Base-by-base conservation (phyloP, 2,888 invertebrate species). In the Tachina lurida region DNA sequence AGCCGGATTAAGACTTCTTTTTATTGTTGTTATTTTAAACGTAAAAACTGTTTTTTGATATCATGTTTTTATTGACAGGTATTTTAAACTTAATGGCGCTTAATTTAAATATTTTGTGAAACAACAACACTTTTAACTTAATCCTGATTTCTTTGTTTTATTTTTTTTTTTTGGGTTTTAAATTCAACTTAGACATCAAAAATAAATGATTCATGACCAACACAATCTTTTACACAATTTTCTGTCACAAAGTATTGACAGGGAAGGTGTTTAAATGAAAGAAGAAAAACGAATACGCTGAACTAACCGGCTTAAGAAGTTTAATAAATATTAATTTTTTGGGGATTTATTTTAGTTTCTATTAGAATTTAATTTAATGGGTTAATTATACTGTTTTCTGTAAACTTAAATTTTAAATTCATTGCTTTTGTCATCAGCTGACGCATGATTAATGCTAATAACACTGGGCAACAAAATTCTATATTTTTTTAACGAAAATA, bases 41-140 rank as follows among this genome's bases (percentile, higher is more conserved):
- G 60, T 60, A 54, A 39, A 49, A 49, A 65, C 47, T 43, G 7
- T 3, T 15, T 86, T 67, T 70, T 67, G 67, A 68, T 86, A 86
- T 86, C 86, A 83, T 86, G 86, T 86, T 83, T 76, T 71, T 79
- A 83, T 76, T 86, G 86, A 86, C 86, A 86, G 86, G 75, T 83
- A 83, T 83, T 86, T 86, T 86, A 86, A 79, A 83, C 80, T 86
- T 86, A 86, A 86, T 86, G 86, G 86, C 83, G 83, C 86, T 86
- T 80, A 75, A 86, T 86, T 86, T 86, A 76, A 86, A 86, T 86
- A 76, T 79, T 79, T 83, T 71, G 15, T 47, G 10, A 41, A 56
- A 10, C 54, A 79, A 47, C 39, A 70, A 49, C 76, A 77, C 8
- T 52, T 56, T 75, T 9, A 65, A 49, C 60, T 76, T 45, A 56